Conservation (phyloP, 2,797 vertebrate species). For the Tamandua tetradactyla region DNA sequence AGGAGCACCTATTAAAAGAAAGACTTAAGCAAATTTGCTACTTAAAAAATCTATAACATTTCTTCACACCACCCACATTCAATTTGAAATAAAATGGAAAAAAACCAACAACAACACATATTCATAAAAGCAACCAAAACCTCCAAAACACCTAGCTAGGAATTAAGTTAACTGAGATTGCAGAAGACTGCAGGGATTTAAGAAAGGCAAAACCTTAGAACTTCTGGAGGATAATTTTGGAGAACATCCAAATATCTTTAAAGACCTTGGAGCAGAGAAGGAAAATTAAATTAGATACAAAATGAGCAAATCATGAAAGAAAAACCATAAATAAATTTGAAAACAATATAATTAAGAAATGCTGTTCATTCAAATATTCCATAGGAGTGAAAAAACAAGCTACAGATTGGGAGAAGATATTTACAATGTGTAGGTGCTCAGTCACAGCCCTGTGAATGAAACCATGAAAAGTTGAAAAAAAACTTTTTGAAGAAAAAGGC, state of each 20-base stretch:
- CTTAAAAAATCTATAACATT: no score
- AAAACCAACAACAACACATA: not conserved
- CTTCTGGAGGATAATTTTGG: no score
- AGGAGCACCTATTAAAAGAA: no score
- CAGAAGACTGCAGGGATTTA: not conserved
- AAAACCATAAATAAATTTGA: not conserved
- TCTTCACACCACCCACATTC: no score
- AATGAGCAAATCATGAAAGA: not conserved
- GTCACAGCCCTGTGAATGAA: no score
- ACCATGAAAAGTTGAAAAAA: no score
- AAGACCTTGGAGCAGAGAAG: not conserved
- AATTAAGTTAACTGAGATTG: not conserved
- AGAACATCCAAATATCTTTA: not conserved
- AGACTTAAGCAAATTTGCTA: no score
- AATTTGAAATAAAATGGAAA: not conserved
- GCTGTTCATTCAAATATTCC: not conserved
- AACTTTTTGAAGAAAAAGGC: no score
- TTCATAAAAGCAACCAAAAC: not conserved
- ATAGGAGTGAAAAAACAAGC: not conserved
- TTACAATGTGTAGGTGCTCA: no score
- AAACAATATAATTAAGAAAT: not conserved
- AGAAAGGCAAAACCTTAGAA: not conserved
- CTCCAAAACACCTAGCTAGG: not conserved
- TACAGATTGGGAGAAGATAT: no score
- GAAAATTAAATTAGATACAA: not conserved